Evolutionary conservation across 2,888 invertebrate genomes (phyloP), one percentile per base, ranked within the genome.

Genomic region (Spatulosminthurus flaviceps): DNA sequence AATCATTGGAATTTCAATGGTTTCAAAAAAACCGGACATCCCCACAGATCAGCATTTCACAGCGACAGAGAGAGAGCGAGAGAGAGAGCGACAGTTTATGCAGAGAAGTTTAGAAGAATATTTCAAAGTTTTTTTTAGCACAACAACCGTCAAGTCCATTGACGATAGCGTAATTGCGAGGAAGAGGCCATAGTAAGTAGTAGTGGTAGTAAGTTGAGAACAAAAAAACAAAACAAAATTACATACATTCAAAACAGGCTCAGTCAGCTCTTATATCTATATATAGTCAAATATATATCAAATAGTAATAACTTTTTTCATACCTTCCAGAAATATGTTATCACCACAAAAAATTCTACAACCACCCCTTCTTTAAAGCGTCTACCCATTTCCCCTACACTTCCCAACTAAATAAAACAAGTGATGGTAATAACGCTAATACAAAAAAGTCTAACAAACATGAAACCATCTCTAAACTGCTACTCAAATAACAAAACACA

Each of bases 21-120:
- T 16, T 64, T 64, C 26, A 64, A 42, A 71, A 13, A 29, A 71
- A 71, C 41, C 71, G 71, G 42, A 71, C 71, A 71, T 42, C 29
- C 41, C 71, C 16, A 42, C 41, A 71, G 34, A 34, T 71, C 71
- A 42, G 42, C 69, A 67, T 77, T 66, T 21, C n/a, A 79, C 70
- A 80, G 29, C 61, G 61, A 77, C 22, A 67, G 41, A 66, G 66
- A 43, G 43, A 60, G 77, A 79, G 73, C 80, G 29, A 69, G 61
- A 77, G 28, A 67, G 41, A 66, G 66, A 43, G 43, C 41, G 77
- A 72, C 26, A 78, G 42, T 28, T n/a, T 21, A 67, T 21, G 67
- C 60, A 79, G n/a, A 41, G 66, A 74, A 29, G 28, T 26, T 16
- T 42, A 22, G 26, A 71, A 64, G 69, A 76, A 60, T 64, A 51